Evolutionary conservation across 2,113 vertebrate species (phyloP).

Genomic region (Planiliza haematocheilus): DNA sequence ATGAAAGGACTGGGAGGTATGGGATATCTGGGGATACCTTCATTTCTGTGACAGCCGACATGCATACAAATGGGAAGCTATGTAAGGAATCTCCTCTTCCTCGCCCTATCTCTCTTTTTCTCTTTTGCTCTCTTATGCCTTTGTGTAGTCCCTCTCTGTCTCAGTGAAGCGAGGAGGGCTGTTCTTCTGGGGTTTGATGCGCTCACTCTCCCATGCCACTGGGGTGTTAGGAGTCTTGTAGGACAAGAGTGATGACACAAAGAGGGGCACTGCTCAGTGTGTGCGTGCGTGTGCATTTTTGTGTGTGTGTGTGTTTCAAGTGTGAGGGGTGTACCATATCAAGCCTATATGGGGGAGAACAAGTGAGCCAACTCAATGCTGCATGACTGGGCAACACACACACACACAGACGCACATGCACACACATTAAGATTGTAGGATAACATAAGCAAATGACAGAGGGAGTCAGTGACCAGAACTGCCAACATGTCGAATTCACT

Average conservation of each 20-base stretch:
- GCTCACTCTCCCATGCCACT: constrained; percentile 88
- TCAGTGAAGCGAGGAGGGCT: constrained; percentile 74
- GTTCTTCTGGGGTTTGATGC: constrained; percentile 73
- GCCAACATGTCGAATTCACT: background rate
- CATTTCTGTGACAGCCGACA: constrained; percentile 80
- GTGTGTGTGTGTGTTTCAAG: constrained; percentile 47
- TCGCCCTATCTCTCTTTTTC: constrained; percentile 18
- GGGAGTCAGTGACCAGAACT: constrained; percentile 20
- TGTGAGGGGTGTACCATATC: constrained; percentile 62
- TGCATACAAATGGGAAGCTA: constrained; percentile 88
- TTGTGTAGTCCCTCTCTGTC: constrained; percentile 59
- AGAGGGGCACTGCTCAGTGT: constrained; percentile 54
- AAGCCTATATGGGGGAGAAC: constrained; percentile 81
- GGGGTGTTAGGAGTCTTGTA: constrained; percentile 85
- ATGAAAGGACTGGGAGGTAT: constrained; percentile 81
- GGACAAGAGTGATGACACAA: constrained; percentile 88
- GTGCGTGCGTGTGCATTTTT: constrained; percentile 50
- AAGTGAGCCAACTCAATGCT: constrained; percentile 75
- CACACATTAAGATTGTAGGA: constrained; percentile 41
- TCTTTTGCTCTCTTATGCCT: constrained; percentile 45
- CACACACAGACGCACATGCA: constrained; percentile 35
- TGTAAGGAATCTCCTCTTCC: constrained; percentile 86
- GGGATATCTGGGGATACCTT: constrained; percentile 81
- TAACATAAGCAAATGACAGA: constrained; percentile 39
- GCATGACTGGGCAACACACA: constrained; percentile 42